Conservation (phyloP, 1,140 invertebrate genomes). For the Drosophila busckii region DNA sequence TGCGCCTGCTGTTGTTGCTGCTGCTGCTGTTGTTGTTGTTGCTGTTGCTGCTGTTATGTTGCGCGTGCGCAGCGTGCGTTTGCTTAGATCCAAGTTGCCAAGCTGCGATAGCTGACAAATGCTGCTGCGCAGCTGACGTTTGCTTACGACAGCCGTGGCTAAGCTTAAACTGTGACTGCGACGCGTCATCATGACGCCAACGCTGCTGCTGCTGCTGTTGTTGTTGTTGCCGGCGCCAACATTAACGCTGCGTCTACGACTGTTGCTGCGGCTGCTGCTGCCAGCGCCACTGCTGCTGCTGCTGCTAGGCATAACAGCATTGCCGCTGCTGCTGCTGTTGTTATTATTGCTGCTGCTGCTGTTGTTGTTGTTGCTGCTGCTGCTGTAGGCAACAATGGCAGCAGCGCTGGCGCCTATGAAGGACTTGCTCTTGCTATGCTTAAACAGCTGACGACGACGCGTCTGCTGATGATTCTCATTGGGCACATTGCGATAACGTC, state of each 20-base stretch:
- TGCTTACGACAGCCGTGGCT: constrained; percentile 31
- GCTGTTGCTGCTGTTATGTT: constrained; percentile 24
- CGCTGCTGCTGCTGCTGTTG: neutral
- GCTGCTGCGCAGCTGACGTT: constrained; percentile 66
- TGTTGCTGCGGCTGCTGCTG: constrained; percentile 2
- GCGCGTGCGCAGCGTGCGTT: constrained; percentile 61
- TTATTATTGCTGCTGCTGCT: neutral
- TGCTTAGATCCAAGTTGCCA: constrained; percentile 43
- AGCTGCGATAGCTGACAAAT: constrained; percentile 31
- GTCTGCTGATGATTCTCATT: constrained; percentile 72
- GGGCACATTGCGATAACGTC: constrained; percentile 64
- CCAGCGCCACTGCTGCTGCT: constrained; percentile 4
- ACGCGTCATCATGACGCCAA: constrained; percentile 47
- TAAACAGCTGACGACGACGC: constrained; percentile 51
- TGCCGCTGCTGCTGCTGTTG: neutral
- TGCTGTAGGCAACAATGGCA: constrained; percentile 38
- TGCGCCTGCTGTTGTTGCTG: neutral
- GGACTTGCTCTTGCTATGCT: constrained; percentile 40
- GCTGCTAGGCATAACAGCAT: constrained; percentile 14
- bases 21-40: neutral
- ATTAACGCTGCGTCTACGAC: neutral
- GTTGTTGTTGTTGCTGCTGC: neutral
- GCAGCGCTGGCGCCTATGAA: constrained; percentile 32
- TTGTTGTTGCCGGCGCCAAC: neutral
- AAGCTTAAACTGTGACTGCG: constrained; percentile 47